Evolutionary conservation across 2,797 vertebrate genomes (phyloP).

Genomic region (Pipistrellus nathusii): DNA sequence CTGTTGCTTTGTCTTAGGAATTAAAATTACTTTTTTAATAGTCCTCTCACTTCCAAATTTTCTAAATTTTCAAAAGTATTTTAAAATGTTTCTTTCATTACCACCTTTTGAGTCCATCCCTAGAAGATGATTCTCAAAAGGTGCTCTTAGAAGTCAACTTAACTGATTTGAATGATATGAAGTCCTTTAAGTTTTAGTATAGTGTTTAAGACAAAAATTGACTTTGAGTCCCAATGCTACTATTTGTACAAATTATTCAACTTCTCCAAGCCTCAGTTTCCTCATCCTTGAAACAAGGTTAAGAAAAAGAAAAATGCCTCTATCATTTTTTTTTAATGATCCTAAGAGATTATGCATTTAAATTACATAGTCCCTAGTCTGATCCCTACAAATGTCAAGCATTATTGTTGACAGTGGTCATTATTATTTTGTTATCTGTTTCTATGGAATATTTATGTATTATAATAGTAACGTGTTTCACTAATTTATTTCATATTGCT

Average conservation of each 20-base stretch:
- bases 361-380: background rate
- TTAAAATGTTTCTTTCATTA: background rate
- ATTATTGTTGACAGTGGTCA: background rate
- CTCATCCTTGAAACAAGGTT: background rate
- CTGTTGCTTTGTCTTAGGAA: background rate
- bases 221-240: background rate
- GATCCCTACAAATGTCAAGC: background rate
- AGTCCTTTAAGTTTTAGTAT: constrained; percentile 26
- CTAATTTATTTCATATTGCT: background rate
- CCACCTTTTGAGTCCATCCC: background rate
- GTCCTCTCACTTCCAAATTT: background rate
- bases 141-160: background rate
- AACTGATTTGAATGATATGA: background rate
- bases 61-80: background rate
- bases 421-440: background rate
- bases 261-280: background rate
- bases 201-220: constrained; percentile 2
- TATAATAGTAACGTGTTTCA: background rate
- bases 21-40: background rate
- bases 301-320: background rate
- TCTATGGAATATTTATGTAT: constrained; percentile 66
- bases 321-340: background rate
- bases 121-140: constrained; percentile 26
- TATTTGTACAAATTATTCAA: constrained; percentile 37
- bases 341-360: background rate